These are phyloP conservation scores for Xestia xanthographa DNA, from an alignment of 2,888 invertebrate genomes.

Conservation along the genomic window DNA sequence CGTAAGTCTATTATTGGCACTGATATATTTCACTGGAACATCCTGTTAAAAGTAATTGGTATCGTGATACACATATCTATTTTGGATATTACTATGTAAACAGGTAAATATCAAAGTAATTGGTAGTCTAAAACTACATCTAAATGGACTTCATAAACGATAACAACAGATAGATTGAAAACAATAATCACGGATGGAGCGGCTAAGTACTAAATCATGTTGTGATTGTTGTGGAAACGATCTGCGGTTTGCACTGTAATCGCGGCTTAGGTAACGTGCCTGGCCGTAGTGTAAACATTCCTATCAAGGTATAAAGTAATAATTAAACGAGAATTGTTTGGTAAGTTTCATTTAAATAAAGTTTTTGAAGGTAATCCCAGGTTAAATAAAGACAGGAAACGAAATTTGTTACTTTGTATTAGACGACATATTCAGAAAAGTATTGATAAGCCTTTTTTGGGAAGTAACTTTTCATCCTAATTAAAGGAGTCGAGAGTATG, in stretches of 20 bases:
- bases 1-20: not conserved
- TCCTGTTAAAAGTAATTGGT: not conserved
- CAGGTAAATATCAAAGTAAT: conserved; percentile 1
- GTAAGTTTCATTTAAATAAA: not conserved
- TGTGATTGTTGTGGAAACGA: conserved; percentile 47
- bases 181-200: conserved; percentile 21
- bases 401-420: not conserved
- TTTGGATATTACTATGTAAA: not conserved
- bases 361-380: not conserved
- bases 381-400: not conserved
- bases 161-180: conserved; percentile 10
- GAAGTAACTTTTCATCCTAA: conserved; percentile 18
- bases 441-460: not conserved
- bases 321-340: not conserved
- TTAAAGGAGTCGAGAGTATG: conserved; percentile 32
- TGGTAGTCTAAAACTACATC: not conserved
- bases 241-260: conserved; percentile 52
- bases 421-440: not conserved
- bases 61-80: not conserved
- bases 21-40: not conserved
- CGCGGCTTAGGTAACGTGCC: conserved; percentile 41
- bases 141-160: not conserved
- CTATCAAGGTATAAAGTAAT: not conserved
- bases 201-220: conserved; percentile 41
- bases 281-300: conserved; percentile 23